Evolutionary conservation across 2,888 invertebrate species (phyloP).

Genomic region (Anorthoa munda): DNA sequence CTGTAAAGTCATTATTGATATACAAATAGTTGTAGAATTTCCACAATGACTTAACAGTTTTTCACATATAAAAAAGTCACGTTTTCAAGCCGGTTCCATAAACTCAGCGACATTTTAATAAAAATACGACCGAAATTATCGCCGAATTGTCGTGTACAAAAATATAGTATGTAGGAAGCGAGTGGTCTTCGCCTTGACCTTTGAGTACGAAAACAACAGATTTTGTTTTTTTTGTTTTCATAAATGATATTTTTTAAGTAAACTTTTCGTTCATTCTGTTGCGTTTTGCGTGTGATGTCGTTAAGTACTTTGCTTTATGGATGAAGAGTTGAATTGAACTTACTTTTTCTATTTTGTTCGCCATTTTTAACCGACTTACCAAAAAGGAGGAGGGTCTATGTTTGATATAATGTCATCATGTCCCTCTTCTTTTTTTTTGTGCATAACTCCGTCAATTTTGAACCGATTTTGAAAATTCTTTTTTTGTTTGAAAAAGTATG

Average conservation of each 20-base stretch:
- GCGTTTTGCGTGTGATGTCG: not conserved
- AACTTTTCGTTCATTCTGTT: constrained; percentile 18
- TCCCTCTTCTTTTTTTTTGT: too few relatives aligned
- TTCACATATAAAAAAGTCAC: not conserved
- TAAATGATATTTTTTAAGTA: not conserved
- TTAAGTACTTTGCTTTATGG: constrained; percentile 3
- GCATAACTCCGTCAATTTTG: too few relatives aligned
- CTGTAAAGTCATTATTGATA: too few relatives aligned
- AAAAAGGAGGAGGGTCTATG: too few relatives aligned
- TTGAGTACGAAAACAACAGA: constrained; percentile 35
- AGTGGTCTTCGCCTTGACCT: constrained; percentile 47
- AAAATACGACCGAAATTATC: constrained; percentile 35
- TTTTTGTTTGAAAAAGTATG: too few relatives aligned
- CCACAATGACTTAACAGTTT: not conserved
- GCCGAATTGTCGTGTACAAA: constrained; percentile 49
- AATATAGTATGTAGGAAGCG: constrained; percentile 49
- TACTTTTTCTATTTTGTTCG: not conserved
- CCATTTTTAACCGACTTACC: too few relatives aligned
- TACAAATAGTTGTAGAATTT: not conserved
- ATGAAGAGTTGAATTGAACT: not conserved
- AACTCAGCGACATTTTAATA: constrained; percentile 11
- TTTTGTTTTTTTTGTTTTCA: constrained; percentile 19
- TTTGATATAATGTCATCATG: too few relatives aligned
- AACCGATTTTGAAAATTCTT: too few relatives aligned
- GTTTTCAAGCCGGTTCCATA: not conserved